phyloP scores from a whole-genome alignment of 2,888 invertebrate genomes.

The Rhodophaea formosa region DNA sequence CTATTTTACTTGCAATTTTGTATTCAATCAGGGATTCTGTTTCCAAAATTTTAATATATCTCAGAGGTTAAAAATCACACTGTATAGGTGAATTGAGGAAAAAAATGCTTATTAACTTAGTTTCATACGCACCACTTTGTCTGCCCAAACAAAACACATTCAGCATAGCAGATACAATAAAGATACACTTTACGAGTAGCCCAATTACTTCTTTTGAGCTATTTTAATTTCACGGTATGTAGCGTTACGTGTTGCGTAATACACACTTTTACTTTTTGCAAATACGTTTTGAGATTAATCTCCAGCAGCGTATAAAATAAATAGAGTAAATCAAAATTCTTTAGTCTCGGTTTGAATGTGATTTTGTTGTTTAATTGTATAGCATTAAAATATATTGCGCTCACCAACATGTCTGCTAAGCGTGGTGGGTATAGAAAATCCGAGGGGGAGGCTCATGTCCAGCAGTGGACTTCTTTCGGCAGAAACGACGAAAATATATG shows the following conservation, averaged over 20 bases:
- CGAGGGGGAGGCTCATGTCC: no score
- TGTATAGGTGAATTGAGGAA: no score
- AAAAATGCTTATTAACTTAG: background rate
- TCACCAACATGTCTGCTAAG: no score
- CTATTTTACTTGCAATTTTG: no score
- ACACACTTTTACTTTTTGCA: slow-evolving; percentile 11
- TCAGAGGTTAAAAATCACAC: no score
- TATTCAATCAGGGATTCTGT: no score
- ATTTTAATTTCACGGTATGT: slow-evolving; percentile 11
- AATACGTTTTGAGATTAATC: background rate
- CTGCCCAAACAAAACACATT: background rate
- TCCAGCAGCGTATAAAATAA: background rate
- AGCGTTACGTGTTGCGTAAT: slow-evolving; percentile 1
- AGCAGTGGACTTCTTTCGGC: no score
- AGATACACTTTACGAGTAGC: slow-evolving; percentile 2
- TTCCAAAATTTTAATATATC: no score
- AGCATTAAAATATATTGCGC: no score
- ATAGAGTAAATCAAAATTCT: background rate
- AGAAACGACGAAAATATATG: no score
- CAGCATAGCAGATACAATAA: background rate
- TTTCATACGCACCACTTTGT: background rate
- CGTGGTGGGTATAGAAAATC: no score
- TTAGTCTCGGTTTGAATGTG: background rate
- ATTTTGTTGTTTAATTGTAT: no score
- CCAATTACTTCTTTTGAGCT: slow-evolving; percentile 6